Percentiles rank a stretch among this genome's conserved stretches.
Evolutionary conservation across 2,113 vertebrate species (phyloP).

Genomic region (Anser cygnoides): DNA sequence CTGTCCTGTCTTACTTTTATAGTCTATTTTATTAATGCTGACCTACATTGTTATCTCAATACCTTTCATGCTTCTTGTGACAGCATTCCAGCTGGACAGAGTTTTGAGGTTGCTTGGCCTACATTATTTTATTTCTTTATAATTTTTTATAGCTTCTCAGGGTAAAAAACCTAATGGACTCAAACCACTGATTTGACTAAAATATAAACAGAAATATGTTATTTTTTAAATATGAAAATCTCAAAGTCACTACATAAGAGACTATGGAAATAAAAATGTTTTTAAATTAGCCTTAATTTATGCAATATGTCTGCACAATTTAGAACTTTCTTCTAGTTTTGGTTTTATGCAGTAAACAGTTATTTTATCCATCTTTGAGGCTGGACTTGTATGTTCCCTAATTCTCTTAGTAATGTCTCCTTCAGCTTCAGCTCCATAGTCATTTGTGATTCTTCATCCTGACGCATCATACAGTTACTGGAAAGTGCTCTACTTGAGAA

Average conservation of each 20-base stretch:
- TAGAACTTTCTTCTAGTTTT: neutral
- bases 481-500: neutral
- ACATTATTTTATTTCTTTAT: neutral
- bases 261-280: neutral
- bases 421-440: neutral
- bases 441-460: neutral
- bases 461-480: neutral
- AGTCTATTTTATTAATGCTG: neutral
- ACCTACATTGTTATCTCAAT: neutral
- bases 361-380: neutral
- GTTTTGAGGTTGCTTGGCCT: neutral
- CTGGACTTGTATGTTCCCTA: neutral
- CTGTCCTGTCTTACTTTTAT: neutral
- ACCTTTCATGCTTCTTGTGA: neutral
- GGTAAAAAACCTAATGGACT: neutral
- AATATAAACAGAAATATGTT: neutral
- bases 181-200: neutral
- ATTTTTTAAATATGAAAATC: neutral
- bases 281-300: neutral
- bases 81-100: neutral
- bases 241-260: neutral
- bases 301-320: neutral
- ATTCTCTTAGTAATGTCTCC: neutral
- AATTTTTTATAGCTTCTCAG: neutral
- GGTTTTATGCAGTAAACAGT: neutral